Evolutionary conservation across 2,888 invertebrate species (phyloP), one percentile per base, ranked within the genome.

Genomic region (Mimachlamys varia): DNA sequence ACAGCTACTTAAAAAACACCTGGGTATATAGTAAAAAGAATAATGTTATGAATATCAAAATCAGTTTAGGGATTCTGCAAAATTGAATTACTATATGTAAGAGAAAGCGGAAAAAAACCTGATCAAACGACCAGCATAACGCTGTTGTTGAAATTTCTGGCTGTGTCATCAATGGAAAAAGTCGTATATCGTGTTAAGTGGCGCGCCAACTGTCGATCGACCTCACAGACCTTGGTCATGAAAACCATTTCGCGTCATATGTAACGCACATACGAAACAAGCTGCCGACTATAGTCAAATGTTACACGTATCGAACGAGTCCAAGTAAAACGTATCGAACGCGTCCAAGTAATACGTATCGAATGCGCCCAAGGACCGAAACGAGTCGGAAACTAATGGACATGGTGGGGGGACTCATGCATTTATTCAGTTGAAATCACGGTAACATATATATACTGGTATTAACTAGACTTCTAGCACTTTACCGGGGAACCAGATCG

Each of bases 401-500:
- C 76, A 27, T 76, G 76, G 76, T 7, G 76, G 33, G 17, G 76
- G 33, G 22, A 76, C 27, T 76, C 27, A 76, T 76, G 76, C 76
- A 76, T 76, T 76, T 76, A 76, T 76, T 76, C 76, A 76, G 76
- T 76, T 15, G 76, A 76, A 76, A 76, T 76, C 10, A 27, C 15
- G 76, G 76, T 76, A 76, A 76, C 76, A 76, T 76, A 76, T 76
- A 76, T 76, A 76, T 27, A 33, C 33, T 0, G 33, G 33, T 33
- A 76, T 76, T 76, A 76, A 76, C 76, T 76, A 76, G 76, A 76
- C 27, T 76, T 76, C 76, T 33, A 76, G 76, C 76, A 76, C 76
- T 76, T 76, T 76, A 76, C 76, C 2, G 76, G 13, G 76, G 17
- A 27, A 76, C 76, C 27, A 33, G 76, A 76, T 22, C 76, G 76